phyloP scores from a whole-genome alignment of 2,888 invertebrate genomes.

The Drosophila phalerata region DNA sequence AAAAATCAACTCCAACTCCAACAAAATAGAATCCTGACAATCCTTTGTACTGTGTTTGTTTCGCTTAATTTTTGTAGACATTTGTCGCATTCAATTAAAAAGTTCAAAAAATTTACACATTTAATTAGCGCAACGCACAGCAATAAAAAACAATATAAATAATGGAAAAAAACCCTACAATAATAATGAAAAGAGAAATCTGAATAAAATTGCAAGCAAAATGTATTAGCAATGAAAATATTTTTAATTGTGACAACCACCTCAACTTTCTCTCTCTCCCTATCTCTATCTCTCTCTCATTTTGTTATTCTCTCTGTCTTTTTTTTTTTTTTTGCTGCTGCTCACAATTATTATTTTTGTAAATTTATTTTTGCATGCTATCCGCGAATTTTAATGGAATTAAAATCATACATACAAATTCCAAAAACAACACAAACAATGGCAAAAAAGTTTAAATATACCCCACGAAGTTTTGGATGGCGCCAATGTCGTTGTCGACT shows the following conservation, averaged over 20 bases:
- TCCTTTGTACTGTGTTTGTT: constrained; percentile 50
- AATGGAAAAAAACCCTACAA: constrained; percentile 17
- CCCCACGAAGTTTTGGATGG: constrained; percentile 65
- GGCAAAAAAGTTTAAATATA: constrained; percentile 73
- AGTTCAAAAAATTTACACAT: constrained; percentile 71
- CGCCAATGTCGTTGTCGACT: constrained; percentile 45
- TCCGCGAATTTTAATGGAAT: constrained; percentile 73
- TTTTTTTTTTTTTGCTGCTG: neutral
- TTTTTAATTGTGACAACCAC: constrained; percentile 64
- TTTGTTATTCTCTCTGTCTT: constrained; percentile 2
- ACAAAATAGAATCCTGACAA: constrained; percentile 23
- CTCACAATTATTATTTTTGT: constrained; percentile 44
- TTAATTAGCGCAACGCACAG: constrained; percentile 69
- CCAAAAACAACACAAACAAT: constrained; percentile 36
- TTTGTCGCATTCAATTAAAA: constrained; percentile 77
- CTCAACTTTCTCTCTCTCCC: constrained; percentile 14
- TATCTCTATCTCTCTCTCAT: constrained; percentile 12
- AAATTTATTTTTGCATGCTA: constrained; percentile 64
- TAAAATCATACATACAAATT: constrained; percentile 68
- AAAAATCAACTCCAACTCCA: constrained; percentile 3
- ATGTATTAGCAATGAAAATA: constrained; percentile 76
- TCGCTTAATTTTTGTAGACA: constrained; percentile 69
- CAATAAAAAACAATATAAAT: constrained; percentile 23
- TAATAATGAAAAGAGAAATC: constrained; percentile 35
- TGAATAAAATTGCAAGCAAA: constrained; percentile 50